Conservation (phyloP, 1,140 invertebrate genomes). For the Ridgeia piscesae region DNA sequence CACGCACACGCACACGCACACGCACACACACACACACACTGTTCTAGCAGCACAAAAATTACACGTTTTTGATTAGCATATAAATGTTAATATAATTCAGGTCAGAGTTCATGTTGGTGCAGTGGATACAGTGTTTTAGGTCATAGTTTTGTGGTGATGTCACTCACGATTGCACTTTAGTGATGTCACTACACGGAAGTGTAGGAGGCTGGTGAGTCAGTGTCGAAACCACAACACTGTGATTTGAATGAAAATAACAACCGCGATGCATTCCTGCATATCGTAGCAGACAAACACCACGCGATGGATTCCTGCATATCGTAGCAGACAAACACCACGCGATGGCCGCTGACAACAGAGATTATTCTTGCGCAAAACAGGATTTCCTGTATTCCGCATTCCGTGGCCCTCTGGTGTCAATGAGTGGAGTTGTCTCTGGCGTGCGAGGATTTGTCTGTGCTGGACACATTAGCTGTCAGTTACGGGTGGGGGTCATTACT, state of each 20-base stretch:
- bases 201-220: not conserved
- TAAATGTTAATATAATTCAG: not conserved
- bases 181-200: not conserved
- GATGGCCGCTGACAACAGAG: not conserved
- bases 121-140: not conserved
- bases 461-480: not conserved
- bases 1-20: too few relatives aligned
- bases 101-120: not conserved
- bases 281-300: not conserved
- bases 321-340: not conserved
- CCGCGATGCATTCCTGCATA: not conserved
- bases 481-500: not conserved
- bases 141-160: not conserved
- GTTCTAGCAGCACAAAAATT: too few relatives aligned
- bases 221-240: not conserved
- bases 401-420: not conserved
- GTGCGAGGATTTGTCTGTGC: not conserved
- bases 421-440: not conserved
- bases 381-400: not conserved
- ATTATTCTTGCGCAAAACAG: constrained; percentile 5
- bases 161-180: not conserved
- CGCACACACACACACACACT: too few relatives aligned
- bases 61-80: not conserved
- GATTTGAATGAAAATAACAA: not conserved
- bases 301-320: not conserved